Percentiles rank a stretch among this genome's conserved stretches.
phyloP scores from a whole-genome alignment of 2,888 invertebrate genomes.

The Glyphotaelius pellucidus region DNA sequence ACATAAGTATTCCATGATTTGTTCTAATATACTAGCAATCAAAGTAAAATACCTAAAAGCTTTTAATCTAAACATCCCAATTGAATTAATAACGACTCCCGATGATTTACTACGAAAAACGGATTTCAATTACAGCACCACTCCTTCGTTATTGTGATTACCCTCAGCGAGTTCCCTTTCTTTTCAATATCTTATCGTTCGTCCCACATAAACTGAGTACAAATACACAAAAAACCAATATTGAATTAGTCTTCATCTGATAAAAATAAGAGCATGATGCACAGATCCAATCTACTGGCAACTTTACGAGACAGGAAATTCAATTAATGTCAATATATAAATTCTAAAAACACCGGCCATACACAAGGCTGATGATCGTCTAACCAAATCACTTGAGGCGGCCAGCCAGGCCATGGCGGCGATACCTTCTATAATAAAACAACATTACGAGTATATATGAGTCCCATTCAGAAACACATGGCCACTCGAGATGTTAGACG shows the following conservation, averaged over 20 bases:
- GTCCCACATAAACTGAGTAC: background rate
- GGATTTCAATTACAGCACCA: background rate
- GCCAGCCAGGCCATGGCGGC: background rate
- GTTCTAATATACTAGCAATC: no score
- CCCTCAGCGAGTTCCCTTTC: background rate
- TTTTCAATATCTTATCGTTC: background rate
- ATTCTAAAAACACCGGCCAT: conserved; percentile 25
- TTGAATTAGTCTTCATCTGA: background rate
- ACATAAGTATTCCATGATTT: no score
- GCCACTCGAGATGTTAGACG: conserved; percentile 31
- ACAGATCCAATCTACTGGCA: conserved; percentile 7
- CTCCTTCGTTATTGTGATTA: background rate
- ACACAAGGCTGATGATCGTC: conserved; percentile 17
- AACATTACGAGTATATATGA: background rate
- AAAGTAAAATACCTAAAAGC: background rate
- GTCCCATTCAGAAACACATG: conserved; percentile 42
- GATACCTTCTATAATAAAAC: background rate
- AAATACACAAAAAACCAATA: background rate
- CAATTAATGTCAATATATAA: conserved; percentile 52
- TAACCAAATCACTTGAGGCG: conserved; percentile 39
- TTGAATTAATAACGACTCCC: background rate
- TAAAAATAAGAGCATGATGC: background rate
- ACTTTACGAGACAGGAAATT: conserved; percentile 44
- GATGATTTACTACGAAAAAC: background rate
- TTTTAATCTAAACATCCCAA: background rate